A percentile compares a stretch with the other conserved stretches of the same genome.
These are phyloP conservation scores for Pachydiplax longipennis DNA, from an alignment of 2,888 invertebrate genomes.

Conservation along the genomic window DNA sequence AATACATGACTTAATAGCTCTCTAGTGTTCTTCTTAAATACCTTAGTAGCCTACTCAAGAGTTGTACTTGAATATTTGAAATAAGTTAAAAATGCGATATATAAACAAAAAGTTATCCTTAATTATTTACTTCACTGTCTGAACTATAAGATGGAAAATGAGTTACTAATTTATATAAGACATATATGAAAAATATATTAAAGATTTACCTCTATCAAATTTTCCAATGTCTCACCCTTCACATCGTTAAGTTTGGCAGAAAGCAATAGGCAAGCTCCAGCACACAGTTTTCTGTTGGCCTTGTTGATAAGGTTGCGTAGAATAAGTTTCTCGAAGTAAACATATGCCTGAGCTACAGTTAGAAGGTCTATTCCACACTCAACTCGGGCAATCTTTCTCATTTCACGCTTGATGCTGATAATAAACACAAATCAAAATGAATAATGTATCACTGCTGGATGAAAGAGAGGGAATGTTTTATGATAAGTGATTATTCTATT, in stretches of 20 bases:
- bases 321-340: conserved; percentile 97
- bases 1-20: no score
- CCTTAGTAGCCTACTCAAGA: no score
- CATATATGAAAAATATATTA: background rate
- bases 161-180: background rate
- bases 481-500: no score
- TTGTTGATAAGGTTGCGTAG: conserved; percentile 92
- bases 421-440: conserved; percentile 46
- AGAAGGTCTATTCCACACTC: conserved; percentile 85
- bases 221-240: conserved; percentile 86
- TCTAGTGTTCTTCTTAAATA: no score
- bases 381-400: conserved; percentile 88
- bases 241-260: conserved; percentile 97
- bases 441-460: background rate
- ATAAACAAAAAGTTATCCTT: no score
- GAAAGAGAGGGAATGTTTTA: background rate
- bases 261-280: conserved; percentile 91
- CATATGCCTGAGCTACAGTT: conserved; percentile 95
- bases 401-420: conserved; percentile 90
- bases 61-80: no score
- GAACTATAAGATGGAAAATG: background rate
- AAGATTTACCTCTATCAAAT: conserved; percentile 80
- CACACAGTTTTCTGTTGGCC: conserved; percentile 92
- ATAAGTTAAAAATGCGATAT: no score
- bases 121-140: background rate